Evolutionary conservation across 2,888 invertebrate genomes (phyloP).

Genomic region (Acanthosepion lycidas): DNA sequence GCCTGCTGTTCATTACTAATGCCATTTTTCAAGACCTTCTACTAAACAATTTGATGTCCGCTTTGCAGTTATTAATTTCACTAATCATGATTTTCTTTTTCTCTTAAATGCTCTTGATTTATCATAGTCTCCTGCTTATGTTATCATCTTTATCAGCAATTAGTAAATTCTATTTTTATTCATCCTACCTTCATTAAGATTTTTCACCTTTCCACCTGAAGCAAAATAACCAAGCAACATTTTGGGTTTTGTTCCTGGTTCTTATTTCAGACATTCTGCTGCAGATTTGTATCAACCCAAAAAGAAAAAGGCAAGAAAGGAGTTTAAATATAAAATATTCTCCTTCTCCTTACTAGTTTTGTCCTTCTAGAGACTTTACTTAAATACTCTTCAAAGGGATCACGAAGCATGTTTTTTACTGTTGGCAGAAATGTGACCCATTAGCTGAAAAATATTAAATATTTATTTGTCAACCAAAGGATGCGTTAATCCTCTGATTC

Average conservation of each 20-base stretch:
- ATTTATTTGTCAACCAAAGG: too few relatives aligned
- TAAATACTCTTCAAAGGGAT: too few relatives aligned
- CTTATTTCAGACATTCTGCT: background rate
- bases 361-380: too few relatives aligned
- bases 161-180: background rate
- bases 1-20: background rate
- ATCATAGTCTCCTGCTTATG: too few relatives aligned
- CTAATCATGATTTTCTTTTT: background rate
- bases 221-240: background rate
- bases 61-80: background rate
- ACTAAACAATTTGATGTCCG: background rate
- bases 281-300: too few relatives aligned
- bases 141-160: background rate
- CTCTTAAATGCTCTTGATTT: background rate
- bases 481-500: too few relatives aligned
- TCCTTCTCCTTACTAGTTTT: too few relatives aligned
- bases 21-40: background rate
- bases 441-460: too few relatives aligned
- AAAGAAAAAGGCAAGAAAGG: too few relatives aligned
- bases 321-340: too few relatives aligned
- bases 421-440: too few relatives aligned
- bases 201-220: background rate
- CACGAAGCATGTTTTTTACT: too few relatives aligned
- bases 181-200: background rate
- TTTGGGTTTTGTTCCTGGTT: background rate